Conservation (phyloP, 2,113 vertebrate species). For the Mustela nigripes region DNA sequence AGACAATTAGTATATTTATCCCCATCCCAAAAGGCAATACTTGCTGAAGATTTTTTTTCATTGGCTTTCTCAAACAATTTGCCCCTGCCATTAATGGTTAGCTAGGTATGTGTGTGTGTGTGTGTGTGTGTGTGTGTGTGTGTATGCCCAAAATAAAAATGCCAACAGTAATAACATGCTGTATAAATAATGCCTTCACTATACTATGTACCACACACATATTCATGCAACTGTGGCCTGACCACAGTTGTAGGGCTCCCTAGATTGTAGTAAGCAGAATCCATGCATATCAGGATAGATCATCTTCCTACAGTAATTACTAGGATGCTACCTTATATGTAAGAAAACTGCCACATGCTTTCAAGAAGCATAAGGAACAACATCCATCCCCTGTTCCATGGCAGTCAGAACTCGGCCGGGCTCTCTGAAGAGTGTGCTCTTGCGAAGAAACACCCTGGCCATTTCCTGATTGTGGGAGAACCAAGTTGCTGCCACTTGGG, state of each 20-base stretch:
- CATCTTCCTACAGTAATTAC: slow-evolving; percentile 82
- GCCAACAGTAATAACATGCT: slow-evolving; percentile 59
- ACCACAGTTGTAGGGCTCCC: slow-evolving; percentile 65
- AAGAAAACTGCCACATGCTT: slow-evolving; percentile 79
- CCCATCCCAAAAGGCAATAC: neutral
- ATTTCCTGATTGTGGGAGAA: neutral
- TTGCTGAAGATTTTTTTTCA: neutral
- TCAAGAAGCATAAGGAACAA: slow-evolving; percentile 66
- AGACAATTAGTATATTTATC: neutral
- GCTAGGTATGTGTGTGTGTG: neutral
- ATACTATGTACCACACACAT: neutral
- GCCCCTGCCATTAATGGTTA: neutral
- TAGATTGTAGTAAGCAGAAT: slow-evolving; percentile 78
- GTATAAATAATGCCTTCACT: slow-evolving; percentile 55
- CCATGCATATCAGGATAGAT: slow-evolving; percentile 78
- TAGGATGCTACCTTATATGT: slow-evolving; percentile 77
- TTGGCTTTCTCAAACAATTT: slow-evolving; percentile 33
- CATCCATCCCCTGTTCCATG: slow-evolving; percentile 72
- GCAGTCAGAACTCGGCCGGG: slow-evolving; percentile 49
- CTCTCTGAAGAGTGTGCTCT: slow-evolving; percentile 64
- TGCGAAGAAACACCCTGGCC: neutral
- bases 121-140: neutral
- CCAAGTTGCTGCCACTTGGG: neutral
- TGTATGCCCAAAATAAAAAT: slow-evolving; percentile 23
- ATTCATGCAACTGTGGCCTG: slow-evolving; percentile 59